These are phyloP conservation scores for Thysanoteuthis rhombus DNA, from an alignment of 2,888 invertebrate genomes.

Conservation along the genomic window DNA sequence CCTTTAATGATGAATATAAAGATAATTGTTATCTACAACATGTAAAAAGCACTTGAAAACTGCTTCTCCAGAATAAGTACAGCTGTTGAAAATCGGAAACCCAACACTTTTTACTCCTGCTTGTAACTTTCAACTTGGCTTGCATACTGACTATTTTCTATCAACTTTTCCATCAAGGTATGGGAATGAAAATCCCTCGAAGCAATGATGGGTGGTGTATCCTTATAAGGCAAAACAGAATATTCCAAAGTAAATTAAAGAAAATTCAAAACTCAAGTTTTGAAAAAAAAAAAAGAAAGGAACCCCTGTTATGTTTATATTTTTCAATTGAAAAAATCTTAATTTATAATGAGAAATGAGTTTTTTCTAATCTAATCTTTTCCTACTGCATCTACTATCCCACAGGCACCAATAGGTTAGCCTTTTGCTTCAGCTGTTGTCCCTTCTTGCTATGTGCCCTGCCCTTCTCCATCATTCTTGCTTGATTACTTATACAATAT, in stretches of 20 bases:
- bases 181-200: neutral
- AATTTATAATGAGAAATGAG: too few species aligned
- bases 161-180: neutral
- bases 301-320: too few species aligned
- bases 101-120: neutral
- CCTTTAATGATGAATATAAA: neutral
- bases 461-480: too few species aligned
- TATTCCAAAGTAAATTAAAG: neutral
- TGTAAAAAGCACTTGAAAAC: neutral
- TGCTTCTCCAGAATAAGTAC: neutral
- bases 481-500: too few species aligned
- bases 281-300: too few species aligned
- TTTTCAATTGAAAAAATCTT: too few species aligned
- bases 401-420: too few species aligned
- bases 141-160: neutral
- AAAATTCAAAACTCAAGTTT: neutral
- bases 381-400: too few species aligned
- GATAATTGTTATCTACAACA: neutral
- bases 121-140: neutral
- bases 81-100: neutral
- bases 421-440: too few species aligned
- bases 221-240: neutral
- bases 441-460: too few species aligned
- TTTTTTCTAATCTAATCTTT: too few species aligned
- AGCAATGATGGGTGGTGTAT: too few species aligned